Evolutionary conservation across 2,888 invertebrate species (phyloP).

Genomic region (Drosophila buzzatii): DNA sequence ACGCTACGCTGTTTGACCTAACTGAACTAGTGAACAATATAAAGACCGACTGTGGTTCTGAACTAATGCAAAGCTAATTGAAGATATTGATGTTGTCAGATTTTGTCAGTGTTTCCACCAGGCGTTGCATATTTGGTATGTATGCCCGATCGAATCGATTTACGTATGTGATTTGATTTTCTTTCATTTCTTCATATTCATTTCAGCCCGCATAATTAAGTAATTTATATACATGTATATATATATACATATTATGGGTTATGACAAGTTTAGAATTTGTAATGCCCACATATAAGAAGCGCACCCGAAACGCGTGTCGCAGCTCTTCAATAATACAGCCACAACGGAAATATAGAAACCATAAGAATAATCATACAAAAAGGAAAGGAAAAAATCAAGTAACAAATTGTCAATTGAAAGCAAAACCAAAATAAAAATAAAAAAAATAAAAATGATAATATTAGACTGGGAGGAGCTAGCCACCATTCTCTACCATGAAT

Average conservation of each 20-base stretch:
- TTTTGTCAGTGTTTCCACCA: neutral
- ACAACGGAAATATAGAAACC: neutral
- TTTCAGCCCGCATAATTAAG: slow-evolving; percentile 21
- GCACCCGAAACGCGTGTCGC: slow-evolving; percentile 12
- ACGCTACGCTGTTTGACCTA: neutral
- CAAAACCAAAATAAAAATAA: slow-evolving; percentile 1
- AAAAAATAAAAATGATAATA: neutral
- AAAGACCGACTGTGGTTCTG: neutral
- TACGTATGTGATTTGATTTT: neutral
- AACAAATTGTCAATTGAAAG: slow-evolving; percentile 10
- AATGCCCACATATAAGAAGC: slow-evolving; percentile 33
- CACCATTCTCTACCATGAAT: neutral
- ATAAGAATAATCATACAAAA: slow-evolving; percentile 5
- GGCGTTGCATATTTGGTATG: neutral
- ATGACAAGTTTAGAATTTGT: slow-evolving; percentile 39
- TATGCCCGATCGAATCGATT: neutral
- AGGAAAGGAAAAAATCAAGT: slow-evolving; percentile 1
- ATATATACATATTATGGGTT: neutral
- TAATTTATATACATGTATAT: slow-evolving; percentile 4
- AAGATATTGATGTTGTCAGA: neutral
- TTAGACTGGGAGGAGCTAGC: neutral
- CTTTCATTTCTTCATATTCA: neutral
- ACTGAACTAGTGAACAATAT: neutral
- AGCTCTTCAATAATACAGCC: slow-evolving; percentile 18
- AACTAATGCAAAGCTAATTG: neutral